A percentile compares a stretch with the other conserved stretches of the same genome.
These are phyloP conservation scores for Chironomus riparius DNA, from an alignment of 2,888 invertebrate genomes.

Conservation along the genomic window DNA sequence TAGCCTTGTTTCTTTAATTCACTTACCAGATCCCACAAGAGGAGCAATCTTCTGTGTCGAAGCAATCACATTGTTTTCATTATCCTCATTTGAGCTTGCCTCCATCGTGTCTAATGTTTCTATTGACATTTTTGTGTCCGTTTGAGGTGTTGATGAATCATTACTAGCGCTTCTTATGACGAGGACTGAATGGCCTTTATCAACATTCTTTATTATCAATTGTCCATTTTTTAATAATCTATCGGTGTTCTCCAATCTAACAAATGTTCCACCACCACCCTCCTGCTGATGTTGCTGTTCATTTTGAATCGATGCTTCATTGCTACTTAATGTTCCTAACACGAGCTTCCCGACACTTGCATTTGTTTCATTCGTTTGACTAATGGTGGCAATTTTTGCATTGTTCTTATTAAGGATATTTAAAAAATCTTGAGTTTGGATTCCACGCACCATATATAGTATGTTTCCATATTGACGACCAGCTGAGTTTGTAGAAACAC, in stretches of 20 bases:
- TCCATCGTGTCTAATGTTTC: slow-evolving; percentile 2
- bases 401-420: slow-evolving; percentile 38
- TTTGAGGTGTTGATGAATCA: slow-evolving; percentile 3
- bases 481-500: not conserved
- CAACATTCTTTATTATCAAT: not conserved
- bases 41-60: slow-evolving; percentile 6
- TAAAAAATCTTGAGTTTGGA: slow-evolving; percentile 43
- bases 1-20: slow-evolving; percentile 9
- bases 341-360: not conserved
- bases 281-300: not conserved
- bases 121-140: not conserved
- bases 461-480: slow-evolving; percentile 36
- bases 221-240: not conserved
- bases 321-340: not conserved
- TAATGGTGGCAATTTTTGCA: slow-evolving; percentile 1
- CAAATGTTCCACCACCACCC: not conserved
- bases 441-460: slow-evolving; percentile 40
- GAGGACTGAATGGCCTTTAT: not conserved
- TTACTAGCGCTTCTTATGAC: not conserved
- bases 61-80: not conserved
- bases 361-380: slow-evolving; percentile 28
- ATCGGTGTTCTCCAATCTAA: not conserved
- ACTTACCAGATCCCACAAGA: slow-evolving; percentile 1
- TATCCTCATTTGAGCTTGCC: not conserved
- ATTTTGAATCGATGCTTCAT: not conserved